Conservation (phyloP, 2,797 vertebrate genomes). For the Phrynocephalus guinanensis region DNA sequence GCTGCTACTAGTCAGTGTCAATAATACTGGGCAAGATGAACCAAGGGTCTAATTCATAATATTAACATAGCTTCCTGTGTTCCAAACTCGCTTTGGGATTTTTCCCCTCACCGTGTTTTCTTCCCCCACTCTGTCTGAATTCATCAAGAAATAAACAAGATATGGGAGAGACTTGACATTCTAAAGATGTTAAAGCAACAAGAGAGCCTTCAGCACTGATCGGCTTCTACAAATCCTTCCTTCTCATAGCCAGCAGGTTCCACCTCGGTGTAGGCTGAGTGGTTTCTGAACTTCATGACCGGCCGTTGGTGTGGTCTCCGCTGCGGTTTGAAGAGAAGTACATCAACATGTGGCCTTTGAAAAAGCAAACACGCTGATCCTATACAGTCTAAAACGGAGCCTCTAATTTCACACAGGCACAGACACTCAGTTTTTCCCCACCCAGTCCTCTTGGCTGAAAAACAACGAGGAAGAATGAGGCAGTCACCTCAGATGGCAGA, state of each 20-base stretch:
- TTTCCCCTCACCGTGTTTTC: not conserved
- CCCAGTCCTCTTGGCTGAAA: no score
- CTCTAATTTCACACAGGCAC: not conserved
- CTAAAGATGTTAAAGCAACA: not conserved
- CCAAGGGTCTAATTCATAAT: not conserved
- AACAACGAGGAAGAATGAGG: no score
- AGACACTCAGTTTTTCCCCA: not conserved
- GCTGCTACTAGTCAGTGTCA: not conserved
- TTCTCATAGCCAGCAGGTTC: slow-evolving; percentile 89
- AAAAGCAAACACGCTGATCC: not conserved
- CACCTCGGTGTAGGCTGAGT: slow-evolving; percentile 85
- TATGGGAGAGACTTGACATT: slow-evolving; percentile 20
- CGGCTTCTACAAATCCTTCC: slow-evolving; percentile 87
- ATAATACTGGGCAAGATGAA: not conserved
- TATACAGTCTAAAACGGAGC: not conserved
- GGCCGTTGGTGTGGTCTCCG: slow-evolving; percentile 87
- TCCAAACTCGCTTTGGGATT: not conserved
- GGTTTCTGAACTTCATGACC: slow-evolving; percentile 87
- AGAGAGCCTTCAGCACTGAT: slow-evolving; percentile 79
- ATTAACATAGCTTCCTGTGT: not conserved
- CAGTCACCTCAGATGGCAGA: no score
- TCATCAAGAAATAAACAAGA: slow-evolving; percentile 7
- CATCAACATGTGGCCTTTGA: not conserved
- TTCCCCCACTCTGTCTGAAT: slow-evolving; percentile 10
- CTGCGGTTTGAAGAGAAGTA: slow-evolving; percentile 66